Conservation (phyloP, 2,888 invertebrate species). For the Nemapogon koenigi region DNA sequence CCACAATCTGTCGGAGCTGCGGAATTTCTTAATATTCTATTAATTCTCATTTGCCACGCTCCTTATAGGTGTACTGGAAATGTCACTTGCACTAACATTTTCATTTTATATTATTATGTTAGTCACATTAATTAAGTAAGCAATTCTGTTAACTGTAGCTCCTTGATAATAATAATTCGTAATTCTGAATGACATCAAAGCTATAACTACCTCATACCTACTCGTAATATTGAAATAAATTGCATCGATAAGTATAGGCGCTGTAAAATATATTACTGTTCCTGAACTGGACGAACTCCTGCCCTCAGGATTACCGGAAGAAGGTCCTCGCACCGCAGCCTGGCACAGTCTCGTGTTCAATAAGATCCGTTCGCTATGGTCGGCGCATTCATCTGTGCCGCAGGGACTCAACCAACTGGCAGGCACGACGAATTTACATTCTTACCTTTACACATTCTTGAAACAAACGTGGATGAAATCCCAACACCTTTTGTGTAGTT, state of each 20-base stretch:
- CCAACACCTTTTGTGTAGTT: constrained; percentile 6
- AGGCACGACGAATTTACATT: constrained; percentile 44
- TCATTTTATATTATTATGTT: constrained; percentile 3
- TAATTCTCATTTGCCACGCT: constrained; percentile 39
- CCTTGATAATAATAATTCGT: too few relatives aligned
- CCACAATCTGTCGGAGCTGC: constrained; percentile 40
- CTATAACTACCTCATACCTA: too few relatives aligned
- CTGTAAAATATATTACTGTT: too few relatives aligned
- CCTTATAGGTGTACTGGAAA: constrained; percentile 20
- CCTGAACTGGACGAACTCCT: too few relatives aligned
- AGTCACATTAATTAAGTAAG: too few relatives aligned
- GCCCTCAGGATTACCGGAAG: constrained; percentile 48
- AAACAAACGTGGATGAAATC: constrained; percentile 9
- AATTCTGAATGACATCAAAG: too few relatives aligned
- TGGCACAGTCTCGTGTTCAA: constrained; percentile 85
- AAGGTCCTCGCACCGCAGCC: constrained; percentile 53
- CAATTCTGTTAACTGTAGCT: too few relatives aligned
- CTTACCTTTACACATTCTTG: constrained; percentile 1
- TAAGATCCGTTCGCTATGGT: constrained; percentile 90
- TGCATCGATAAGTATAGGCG: too few relatives aligned
- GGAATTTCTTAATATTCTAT: constrained; percentile 42
- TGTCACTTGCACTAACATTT: constrained; percentile 7
- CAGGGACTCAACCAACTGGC: constrained; percentile 85
- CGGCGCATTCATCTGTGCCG: constrained; percentile 74
- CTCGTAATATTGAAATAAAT: too few relatives aligned